A percentile compares a stretch with the other conserved stretches of the same genome.
Evolutionary conservation across 2,888 invertebrate species (phyloP).

Genomic region (Drosophila prostipennis): DNA sequence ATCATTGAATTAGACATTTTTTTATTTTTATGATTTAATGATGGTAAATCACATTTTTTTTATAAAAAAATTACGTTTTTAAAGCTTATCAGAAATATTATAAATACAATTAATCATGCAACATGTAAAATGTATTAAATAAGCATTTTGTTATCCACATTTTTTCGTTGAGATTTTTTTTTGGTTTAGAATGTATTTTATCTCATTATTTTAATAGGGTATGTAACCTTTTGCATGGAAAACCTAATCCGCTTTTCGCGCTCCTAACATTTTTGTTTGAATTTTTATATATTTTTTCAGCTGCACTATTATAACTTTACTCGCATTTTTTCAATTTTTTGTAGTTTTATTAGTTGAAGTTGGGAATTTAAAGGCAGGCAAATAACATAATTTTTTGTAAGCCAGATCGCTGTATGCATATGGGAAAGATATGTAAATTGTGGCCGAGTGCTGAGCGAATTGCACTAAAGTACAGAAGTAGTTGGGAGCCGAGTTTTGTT

Average conservation of each 20-base stretch:
- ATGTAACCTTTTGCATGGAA: not conserved
- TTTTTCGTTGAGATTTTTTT: too few relatives aligned
- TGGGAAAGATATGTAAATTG: constrained; percentile 64
- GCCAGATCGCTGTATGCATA: constrained; percentile 26
- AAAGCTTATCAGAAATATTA: too few relatives aligned
- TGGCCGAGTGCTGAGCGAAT: constrained; percentile 33
- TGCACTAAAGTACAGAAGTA: constrained; percentile 39
- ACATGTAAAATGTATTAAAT: too few relatives aligned
- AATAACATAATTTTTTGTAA: constrained; percentile 20
- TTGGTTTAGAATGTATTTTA: too few relatives aligned
- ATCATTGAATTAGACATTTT: not conserved
- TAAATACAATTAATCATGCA: too few relatives aligned
- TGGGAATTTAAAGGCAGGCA: constrained; percentile 42
- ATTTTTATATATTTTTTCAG: constrained; percentile 22
- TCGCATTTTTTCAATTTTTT: not conserved
- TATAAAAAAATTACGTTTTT: too few relatives aligned
- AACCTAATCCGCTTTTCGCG: not conserved
- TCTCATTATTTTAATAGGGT: not conserved
- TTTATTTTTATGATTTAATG: not conserved
- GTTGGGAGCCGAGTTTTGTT: constrained; percentile 21
- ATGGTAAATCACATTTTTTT: too few relatives aligned
- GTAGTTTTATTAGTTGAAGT: constrained; percentile 14
- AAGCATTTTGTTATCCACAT: too few relatives aligned
- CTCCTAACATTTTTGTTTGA: constrained; percentile 3
- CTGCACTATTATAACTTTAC: constrained; percentile 7